Conservation (phyloP, 2,113 vertebrate genomes). For the Dendrocopos noguchii region DNA sequence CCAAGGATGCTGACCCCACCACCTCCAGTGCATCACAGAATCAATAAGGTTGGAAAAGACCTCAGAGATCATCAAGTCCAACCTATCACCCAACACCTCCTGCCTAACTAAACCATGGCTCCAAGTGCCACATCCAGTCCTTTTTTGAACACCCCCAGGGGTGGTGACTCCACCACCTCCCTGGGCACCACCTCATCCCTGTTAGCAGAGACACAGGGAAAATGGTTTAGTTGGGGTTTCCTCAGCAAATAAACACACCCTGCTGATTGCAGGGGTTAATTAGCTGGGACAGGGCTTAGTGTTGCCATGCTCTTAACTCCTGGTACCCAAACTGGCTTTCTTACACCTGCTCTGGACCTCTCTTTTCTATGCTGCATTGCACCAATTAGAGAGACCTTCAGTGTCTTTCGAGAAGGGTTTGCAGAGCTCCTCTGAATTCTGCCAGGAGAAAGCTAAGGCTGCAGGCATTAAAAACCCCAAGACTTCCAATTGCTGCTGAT, state of each 20-base stretch:
- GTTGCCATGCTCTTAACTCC: not conserved
- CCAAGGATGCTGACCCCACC: no score
- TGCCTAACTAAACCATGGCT: no score
- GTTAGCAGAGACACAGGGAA: fast-evolving
- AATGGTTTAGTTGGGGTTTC: not conserved
- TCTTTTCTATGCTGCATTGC: not conserved
- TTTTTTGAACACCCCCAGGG: no score
- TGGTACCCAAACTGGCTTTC: not conserved
- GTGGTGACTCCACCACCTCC: no score
- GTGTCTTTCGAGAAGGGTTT: slow-evolving; percentile 12
- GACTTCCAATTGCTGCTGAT: not conserved
- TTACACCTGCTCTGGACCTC: not conserved
- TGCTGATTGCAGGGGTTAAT: not conserved
- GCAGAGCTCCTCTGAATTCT: slow-evolving; percentile 12
- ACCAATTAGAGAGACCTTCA: not conserved
- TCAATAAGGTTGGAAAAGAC: no score
- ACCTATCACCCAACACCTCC: no score
- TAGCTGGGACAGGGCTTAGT: not conserved
- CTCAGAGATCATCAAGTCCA: no score
- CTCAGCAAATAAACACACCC: not conserved
- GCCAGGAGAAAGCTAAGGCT: not conserved
- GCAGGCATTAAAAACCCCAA: not conserved
- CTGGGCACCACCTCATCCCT: not conserved
- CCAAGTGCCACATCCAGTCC: no score
- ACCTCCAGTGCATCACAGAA: no score